A percentile compares a stretch with the other conserved stretches of the same genome.
Evolutionary conservation across 2,888 invertebrate species (phyloP).

Genomic region (Aromia moschata): DNA sequence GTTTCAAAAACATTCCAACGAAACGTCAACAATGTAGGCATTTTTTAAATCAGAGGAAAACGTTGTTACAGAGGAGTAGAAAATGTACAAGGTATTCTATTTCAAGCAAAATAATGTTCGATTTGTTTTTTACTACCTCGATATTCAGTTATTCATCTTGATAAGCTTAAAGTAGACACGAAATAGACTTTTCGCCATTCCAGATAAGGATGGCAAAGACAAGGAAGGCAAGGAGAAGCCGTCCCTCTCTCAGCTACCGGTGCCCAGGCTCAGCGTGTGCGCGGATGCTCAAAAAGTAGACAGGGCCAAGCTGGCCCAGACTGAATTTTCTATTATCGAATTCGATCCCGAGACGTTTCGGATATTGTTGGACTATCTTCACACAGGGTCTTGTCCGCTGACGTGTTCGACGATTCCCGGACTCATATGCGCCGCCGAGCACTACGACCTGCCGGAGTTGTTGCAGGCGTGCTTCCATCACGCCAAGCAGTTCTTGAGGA

Average conservation of each 20-base stretch:
- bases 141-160: too few relatives aligned
- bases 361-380: constrained; percentile 88
- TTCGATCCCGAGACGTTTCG: constrained; percentile 95
- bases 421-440: constrained; percentile 92
- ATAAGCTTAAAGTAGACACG: too few relatives aligned
- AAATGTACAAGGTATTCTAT: too few relatives aligned
- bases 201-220: constrained; percentile 84
- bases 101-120: too few relatives aligned
- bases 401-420: constrained; percentile 94
- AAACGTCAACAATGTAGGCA: too few relatives aligned
- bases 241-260: constrained; percentile 77
- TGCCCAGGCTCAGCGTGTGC: constrained; percentile 89
- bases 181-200: too few relatives aligned
- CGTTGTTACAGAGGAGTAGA: too few relatives aligned
- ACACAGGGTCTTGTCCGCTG: constrained; percentile 90
- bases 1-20: too few relatives aligned
- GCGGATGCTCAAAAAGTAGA: constrained; percentile 95
- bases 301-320: constrained; percentile 89
- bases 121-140: too few relatives aligned
- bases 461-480: constrained; percentile 95
- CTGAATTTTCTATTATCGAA: constrained; percentile 95
- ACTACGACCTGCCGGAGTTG: constrained; percentile 91
- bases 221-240: constrained; percentile 82
- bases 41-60: too few relatives aligned
- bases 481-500: constrained; percentile 90